Percentiles rank a stretch among this genome's conserved stretches.
These are phyloP conservation scores for Urophycis tenuis DNA, from an alignment of 2,797 vertebrate genomes.

Conservation along the genomic window DNA sequence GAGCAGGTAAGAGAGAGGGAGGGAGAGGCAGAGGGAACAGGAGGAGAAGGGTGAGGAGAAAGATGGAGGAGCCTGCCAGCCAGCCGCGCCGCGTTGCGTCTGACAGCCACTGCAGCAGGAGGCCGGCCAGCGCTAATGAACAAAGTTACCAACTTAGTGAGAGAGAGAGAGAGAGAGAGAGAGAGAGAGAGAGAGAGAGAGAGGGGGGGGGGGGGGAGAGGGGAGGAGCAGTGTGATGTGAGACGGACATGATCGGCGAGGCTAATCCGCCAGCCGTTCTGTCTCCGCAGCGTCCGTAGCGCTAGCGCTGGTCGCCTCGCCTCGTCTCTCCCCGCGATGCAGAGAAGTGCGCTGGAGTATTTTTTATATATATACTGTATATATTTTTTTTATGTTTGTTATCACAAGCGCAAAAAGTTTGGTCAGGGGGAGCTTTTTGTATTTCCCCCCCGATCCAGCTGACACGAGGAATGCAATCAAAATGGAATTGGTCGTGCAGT, in stretches of 20 bases:
- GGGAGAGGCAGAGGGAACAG: slow-evolving; percentile 9
- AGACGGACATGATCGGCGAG: slow-evolving; percentile 15
- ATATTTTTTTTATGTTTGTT: not conserved
- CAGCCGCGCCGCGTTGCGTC: slow-evolving; percentile 39
- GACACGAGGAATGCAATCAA: slow-evolving; percentile 42
- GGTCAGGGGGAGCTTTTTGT: slow-evolving; percentile 26
- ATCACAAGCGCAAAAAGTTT: slow-evolving; percentile 26
- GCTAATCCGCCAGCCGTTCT: slow-evolving; percentile 17
- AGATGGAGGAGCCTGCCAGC: slow-evolving; percentile 39
- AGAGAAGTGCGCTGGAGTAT: slow-evolving; percentile 9
- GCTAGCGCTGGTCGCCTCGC: slow-evolving; percentile 23
- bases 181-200: slow-evolving; percentile 10
- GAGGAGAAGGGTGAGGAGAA: not conserved
- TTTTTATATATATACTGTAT: too few species aligned
- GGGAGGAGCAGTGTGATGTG: slow-evolving; percentile 16
- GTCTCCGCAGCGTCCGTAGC: not conserved
- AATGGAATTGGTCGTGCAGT: slow-evolving; percentile 28
- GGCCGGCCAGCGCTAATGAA: slow-evolving; percentile 57
- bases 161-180: slow-evolving; percentile 24
- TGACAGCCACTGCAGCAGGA: slow-evolving; percentile 44
- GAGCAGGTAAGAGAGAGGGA: slow-evolving; percentile 14
- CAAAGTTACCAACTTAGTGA: slow-evolving; percentile 59
- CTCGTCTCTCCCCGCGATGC: slow-evolving; percentile 15
- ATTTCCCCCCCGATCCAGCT: slow-evolving; percentile 23
- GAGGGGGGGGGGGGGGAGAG: slow-evolving; percentile 19